Evolutionary conservation across 1,140 invertebrate species (phyloP), one percentile per base, ranked within the genome.

Genomic region (Lineus longissimus): DNA sequence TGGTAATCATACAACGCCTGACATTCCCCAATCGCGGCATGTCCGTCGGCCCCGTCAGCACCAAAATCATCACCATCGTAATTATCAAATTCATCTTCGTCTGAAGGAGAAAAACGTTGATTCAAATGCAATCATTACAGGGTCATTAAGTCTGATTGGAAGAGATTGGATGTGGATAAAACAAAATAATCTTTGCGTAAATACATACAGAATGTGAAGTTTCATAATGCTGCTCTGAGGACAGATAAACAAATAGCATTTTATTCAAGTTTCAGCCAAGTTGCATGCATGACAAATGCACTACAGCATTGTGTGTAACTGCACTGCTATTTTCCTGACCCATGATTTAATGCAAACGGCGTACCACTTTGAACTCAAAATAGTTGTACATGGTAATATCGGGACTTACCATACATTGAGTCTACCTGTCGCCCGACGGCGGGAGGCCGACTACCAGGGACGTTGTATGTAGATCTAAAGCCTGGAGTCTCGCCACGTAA

Each of bases 1-100:
- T 89, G 86, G 78, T 95, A 96, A 51, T 90, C 88, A 76, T 95
- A 96, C 1, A 95, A 82, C 0, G 91, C 93, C 69, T 87, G 87
- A 76, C 93, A 95, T 65, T 87, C 87, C 23, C 89, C 85, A 56
- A 84, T 78, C 17, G 67, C 4, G 25, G 4, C 47, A 6, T 51
- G n/a, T 7, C 47, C n/a, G 6, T 51, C 47, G 9, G 47, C 47
- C 6, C 19, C 47, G 19, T 23, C 82, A 78, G 51, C 74, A 43
- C 63, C 82, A 55, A 81, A 82, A 22, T 82, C 82, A 40, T 83
- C 83, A n/a, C 75, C 80, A 60, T 76, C 80, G 65, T 66, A 59
- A 36, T 74, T 69, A 51, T 76, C 76, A 72, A 73, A 73, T 41
- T 73, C 72, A 67, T 71, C 73, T 36, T 73, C 72, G 66, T 67